A percentile compares a stretch with the other conserved stretches of the same genome.
phyloP scores from a whole-genome alignment of 2,113 vertebrate genomes.

The Pseudopipra pipra region DNA sequence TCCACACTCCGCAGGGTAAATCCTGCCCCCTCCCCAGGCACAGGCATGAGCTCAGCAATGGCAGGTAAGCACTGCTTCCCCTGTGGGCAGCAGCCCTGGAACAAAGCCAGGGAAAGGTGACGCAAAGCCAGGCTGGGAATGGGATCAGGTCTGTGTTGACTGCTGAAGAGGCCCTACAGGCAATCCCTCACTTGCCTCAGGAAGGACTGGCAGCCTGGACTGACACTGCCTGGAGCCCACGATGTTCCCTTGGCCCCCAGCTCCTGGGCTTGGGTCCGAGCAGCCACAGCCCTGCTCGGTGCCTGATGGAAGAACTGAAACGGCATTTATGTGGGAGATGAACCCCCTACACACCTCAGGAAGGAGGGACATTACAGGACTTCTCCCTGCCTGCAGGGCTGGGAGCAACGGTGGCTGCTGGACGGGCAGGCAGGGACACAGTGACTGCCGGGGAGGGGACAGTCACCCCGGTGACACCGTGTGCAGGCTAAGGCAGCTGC shows the following conservation, averaged over 20 bases:
- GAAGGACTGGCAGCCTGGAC: background rate
- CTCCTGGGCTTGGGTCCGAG: background rate
- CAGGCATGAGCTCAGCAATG: accelerated
- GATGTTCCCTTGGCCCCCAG: background rate
- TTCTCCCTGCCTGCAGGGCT: background rate
- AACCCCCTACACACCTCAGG: accelerated
- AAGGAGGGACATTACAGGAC: background rate
- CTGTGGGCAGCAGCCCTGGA: accelerated
- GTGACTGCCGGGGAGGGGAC: background rate
- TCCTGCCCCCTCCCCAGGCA: accelerated
- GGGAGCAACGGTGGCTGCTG: background rate
- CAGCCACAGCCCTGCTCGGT: accelerated
- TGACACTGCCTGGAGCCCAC: background rate
- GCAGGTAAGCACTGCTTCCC: accelerated
- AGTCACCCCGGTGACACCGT: background rate
- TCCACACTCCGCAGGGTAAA: accelerated
- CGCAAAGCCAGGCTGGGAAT: background rate
- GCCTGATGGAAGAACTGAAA: background rate
- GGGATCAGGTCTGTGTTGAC: accelerated
- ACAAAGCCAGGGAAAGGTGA: background rate
- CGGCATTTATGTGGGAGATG: background rate
- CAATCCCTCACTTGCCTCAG: background rate
- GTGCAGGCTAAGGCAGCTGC: background rate
- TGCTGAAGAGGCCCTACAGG: background rate
- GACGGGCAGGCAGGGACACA: background rate